Evolutionary conservation across 1,140 invertebrate genomes (phyloP).

Genomic region (Brachionus rotundiformis): DNA sequence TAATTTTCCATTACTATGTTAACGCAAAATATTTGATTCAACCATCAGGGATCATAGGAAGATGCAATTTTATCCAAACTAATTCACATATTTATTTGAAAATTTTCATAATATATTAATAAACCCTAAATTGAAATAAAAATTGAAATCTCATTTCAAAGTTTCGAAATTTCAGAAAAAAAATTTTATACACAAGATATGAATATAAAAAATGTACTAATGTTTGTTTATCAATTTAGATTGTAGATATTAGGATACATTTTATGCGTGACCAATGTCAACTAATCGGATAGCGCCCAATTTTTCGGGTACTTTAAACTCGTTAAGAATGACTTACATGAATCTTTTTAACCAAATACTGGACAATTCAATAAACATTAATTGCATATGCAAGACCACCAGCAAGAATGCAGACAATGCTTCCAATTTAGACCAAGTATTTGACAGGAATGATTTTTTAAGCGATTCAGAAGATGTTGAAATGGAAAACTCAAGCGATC

Average conservation of each 20-base stretch:
- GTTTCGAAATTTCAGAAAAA: not conserved
- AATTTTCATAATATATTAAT: conserved; percentile 13
- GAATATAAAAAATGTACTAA: not conserved
- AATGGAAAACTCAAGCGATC: not conserved
- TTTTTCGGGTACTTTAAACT: conserved; percentile 10
- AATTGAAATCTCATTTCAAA: not conserved
- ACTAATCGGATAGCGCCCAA: not conserved
- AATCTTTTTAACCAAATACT: conserved; percentile 49
- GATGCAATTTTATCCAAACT: not conserved
- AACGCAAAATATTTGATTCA: not conserved
- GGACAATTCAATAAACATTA: conserved; percentile 48
- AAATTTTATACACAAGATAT: not conserved
- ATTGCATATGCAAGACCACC: conserved; percentile 47
- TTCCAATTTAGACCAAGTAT: conserved; percentile 10
- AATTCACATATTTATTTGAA: not conserved
- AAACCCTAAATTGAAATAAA: not conserved
- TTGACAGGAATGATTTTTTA: conserved; percentile 43
- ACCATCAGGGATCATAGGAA: not conserved
- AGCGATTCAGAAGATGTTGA: conserved; percentile 41
- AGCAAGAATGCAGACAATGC: not conserved
- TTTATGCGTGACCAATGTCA: not conserved
- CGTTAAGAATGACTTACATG: conserved; percentile 46
- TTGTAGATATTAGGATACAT: not conserved
- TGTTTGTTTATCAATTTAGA: not conserved
- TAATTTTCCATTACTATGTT: too few species aligned